Base-by-base conservation (phyloP, 1,140 invertebrate species). In the Eurosta solidaginis region DNA sequence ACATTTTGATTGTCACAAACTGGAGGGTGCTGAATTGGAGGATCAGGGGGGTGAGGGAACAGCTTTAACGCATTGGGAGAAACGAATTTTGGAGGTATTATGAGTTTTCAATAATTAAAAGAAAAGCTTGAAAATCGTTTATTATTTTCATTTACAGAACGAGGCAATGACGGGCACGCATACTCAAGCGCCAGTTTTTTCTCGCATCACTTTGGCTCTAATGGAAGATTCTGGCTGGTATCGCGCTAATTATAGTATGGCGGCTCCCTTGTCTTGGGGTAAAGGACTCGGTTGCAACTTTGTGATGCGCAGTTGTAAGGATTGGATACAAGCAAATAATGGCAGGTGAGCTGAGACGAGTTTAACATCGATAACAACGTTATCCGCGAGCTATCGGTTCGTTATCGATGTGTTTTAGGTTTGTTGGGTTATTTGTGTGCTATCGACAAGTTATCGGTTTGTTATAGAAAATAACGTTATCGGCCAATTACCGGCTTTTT, bases 161-260 rank as follows among this genome's bases (percentile, higher is more conserved):
- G 98, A 99, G 91, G 97, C 97, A 0, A 99, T 99, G 98, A 99
- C 98, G 0, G 98, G 98, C 1, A 99, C 97, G 0, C 98, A 99
- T 86, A 99, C 98, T 0, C 98, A 99, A 89, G 98, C 98, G 89
- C 97, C 97, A 0, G 96, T 98, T 0, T 99, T 99, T 87, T 99
- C 97, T 1, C 89, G 97, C 50, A 94, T 99, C 79, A 99, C 97
- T 0, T 90, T 99, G 47, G 98, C 98, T 0, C 89, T 99, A 49
- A 96, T 99, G 96, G 97, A 99, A 89, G 98, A 99, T 86, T 99
- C 97, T 0, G 98, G 98, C 17, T 97, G 95, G 96, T 97, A 97
- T 87, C 90, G 91, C 22, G 94, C 95, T 17, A 96, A 98, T 88
- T 99, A 98, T 87, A 91, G 90, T 1, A 94, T 95, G 91, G 97